Percentiles rank a stretch among this genome's conserved stretches.
phyloP scores from a whole-genome alignment of 2,888 invertebrate species.

The Cryptus armator region DNA sequence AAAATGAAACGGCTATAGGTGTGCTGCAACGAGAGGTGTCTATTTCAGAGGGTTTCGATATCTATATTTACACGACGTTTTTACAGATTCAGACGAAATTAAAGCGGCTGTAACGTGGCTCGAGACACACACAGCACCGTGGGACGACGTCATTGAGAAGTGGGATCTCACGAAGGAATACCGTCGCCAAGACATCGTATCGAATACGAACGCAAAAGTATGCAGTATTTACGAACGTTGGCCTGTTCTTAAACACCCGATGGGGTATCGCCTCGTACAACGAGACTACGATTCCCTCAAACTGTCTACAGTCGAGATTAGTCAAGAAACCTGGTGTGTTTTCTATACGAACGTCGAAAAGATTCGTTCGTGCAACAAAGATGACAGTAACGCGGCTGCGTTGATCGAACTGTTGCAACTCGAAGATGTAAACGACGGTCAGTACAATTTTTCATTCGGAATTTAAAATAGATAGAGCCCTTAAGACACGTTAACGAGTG shows the following conservation, averaged over 20 bases:
- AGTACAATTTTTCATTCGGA: not conserved
- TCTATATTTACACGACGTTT: not conserved
- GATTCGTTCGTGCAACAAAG: not conserved
- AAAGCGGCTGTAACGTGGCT: conserved; percentile 29
- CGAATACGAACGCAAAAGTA: not conserved
- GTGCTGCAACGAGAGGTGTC: not conserved
- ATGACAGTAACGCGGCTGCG: conserved; percentile 9
- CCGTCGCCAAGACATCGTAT: conserved; percentile 25
- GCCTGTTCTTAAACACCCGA: conserved; percentile 37
- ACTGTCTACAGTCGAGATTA: not conserved
- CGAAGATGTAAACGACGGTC: conserved; percentile 3
- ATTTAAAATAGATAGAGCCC: not conserved
- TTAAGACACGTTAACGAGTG: not conserved
- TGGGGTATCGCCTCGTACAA: not conserved
- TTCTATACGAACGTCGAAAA: not conserved
- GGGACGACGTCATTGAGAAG: conserved; percentile 42
- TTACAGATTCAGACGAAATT: conserved; percentile 13
- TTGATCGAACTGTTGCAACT: not conserved
- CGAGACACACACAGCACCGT: conserved; percentile 35
- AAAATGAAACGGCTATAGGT: not conserved
- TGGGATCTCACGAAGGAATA: conserved; percentile 36
- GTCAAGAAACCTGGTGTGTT: not conserved
- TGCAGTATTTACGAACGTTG: conserved; percentile 16
- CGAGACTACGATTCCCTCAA: not conserved
- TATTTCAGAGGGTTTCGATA: not conserved